phyloP scores from a whole-genome alignment of 2,113 vertebrate species.

The Hemichromis elongatus region DNA sequence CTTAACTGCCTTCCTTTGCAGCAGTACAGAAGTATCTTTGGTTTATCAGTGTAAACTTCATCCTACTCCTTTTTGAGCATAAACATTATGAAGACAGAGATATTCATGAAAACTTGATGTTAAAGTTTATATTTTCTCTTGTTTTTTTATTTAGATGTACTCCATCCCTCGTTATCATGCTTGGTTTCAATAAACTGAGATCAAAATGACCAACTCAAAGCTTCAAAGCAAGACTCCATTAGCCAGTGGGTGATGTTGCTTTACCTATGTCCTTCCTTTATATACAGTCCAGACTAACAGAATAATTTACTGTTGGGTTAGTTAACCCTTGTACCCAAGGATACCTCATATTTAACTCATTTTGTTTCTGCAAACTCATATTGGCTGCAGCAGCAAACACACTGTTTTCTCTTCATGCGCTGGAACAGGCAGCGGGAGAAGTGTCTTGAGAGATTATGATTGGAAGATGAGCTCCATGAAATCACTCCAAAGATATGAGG shows the following conservation, averaged over 20 bases:
- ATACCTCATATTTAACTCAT: not conserved
- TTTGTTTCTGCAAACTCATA: not conserved
- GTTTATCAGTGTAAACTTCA: not conserved
- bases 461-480: not conserved
- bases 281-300: not conserved
- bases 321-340: not conserved
- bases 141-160: too few species aligned
- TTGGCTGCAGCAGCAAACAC: not conserved
- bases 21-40: not conserved
- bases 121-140: too few species aligned
- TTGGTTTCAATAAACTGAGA: not conserved
- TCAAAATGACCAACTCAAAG: not conserved
- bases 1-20: not conserved
- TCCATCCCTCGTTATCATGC: not conserved
- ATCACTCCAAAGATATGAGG: not conserved
- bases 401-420: not conserved
- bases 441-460: not conserved
- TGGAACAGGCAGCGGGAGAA: not conserved
- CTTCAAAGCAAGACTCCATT: not conserved
- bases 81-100: too few species aligned
- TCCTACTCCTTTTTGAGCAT: too few species aligned
- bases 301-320: not conserved
- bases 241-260: not conserved
- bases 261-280: not conserved
- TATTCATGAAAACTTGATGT: too few species aligned